Conservation (phyloP, 2,113 vertebrate genomes). For the Pelodiscus sinensis region DNA sequence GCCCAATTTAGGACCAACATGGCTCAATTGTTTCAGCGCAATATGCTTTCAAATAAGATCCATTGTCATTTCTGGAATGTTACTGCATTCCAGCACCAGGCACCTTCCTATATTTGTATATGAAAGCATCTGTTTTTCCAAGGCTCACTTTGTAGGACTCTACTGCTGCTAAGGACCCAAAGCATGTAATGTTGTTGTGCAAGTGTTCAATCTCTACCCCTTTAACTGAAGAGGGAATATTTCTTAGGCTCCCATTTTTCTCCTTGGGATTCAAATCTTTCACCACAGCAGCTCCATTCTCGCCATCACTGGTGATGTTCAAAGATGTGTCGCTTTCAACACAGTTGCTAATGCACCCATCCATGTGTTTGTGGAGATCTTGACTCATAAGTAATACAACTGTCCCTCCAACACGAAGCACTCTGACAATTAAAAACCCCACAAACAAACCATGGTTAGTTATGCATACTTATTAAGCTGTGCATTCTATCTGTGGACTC, state of each 20-base stretch:
- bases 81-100: neutral
- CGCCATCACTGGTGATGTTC: fast-evolving
- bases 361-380: slow-evolving; percentile 76
- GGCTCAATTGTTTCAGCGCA: fast-evolving
- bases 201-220: neutral
- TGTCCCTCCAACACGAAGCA: slow-evolving; percentile 83
- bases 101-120: slow-evolving; percentile 87
- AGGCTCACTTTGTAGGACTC: slow-evolving; percentile 83
- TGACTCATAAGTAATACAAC: slow-evolving; percentile 87
- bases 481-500: neutral
- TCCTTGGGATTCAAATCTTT: neutral
- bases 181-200: neutral
- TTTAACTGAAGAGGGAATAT: no score
- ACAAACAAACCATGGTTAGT: neutral
- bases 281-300: neutral
- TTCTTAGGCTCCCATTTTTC: neutral
- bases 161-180: slow-evolving; percentile 77
- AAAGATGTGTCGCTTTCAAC: neutral
- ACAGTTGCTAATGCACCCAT: neutral
- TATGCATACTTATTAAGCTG: neutral
- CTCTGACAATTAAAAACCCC: slow-evolving; percentile 70
- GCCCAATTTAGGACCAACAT: neutral
- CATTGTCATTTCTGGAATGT: neutral
- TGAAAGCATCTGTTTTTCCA: slow-evolving; percentile 88
- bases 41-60: neutral